Conservation (phyloP, 92 coral and sea anemone genomes). For the Porites rus region DNA sequence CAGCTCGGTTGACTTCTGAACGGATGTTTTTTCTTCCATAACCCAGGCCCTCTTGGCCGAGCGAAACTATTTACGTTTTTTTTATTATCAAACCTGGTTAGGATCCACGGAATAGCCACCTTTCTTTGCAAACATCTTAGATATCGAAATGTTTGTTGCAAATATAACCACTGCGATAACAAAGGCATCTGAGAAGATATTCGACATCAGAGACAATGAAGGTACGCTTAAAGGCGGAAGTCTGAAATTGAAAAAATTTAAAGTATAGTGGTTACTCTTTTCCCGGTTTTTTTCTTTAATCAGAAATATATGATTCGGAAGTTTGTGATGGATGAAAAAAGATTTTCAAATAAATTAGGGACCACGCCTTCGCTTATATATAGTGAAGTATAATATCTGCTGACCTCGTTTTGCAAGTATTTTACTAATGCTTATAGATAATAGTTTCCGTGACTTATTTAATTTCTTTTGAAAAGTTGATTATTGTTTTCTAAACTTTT, state of each 20-base stretch:
- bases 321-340: no score
- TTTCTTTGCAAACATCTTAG: slow-evolving; percentile 93
- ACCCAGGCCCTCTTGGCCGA: neutral
- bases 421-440: no score
- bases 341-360: no score
- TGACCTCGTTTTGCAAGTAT: neutral
- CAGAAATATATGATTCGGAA: no score
- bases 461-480: no score
- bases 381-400: neutral
- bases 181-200: slow-evolving; percentile 82
- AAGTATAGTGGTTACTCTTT: neutral
- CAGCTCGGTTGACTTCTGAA: neutral
- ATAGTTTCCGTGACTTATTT: no score
- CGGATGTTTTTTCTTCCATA: no score
- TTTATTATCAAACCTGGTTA: slow-evolving; percentile 75
- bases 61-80: neutral
- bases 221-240: slow-evolving; percentile 88
- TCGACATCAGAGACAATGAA: slow-evolving; percentile 52
- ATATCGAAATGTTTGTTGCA: slow-evolving; percentile 91
- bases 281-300: no score
- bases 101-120: slow-evolving; percentile 83
- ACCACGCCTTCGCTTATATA: no score
- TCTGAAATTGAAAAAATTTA: slow-evolving; percentile 33
- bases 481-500: no score
- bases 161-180: slow-evolving; percentile 93